Evolutionary conservation across 2,888 invertebrate genomes (phyloP).

Genomic region (Harmothoe impar): DNA sequence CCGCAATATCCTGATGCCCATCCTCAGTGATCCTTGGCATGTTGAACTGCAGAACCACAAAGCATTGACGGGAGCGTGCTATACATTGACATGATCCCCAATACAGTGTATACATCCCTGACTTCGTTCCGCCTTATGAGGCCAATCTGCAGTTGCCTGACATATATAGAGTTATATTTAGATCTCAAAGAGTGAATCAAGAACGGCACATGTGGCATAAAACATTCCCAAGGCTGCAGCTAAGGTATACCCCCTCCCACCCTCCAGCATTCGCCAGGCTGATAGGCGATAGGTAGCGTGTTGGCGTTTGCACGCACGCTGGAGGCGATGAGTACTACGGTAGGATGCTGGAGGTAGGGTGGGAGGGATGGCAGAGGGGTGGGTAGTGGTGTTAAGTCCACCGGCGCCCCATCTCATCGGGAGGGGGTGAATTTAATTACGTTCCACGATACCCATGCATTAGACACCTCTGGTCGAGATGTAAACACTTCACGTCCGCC

Average conservation of each 20-base stretch:
- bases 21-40: background rate
- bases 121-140: background rate
- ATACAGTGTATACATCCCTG: background rate
- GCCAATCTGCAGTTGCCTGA: background rate
- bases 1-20: background rate
- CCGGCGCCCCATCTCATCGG: background rate
- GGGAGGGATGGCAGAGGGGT: background rate
- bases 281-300: background rate
- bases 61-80: background rate
- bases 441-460: constrained; percentile 3
- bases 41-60: background rate
- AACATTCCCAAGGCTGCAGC: background rate
- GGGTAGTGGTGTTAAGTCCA: background rate
- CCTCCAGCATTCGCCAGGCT: too few species aligned
- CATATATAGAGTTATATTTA: background rate
- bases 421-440: background rate
- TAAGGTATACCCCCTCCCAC: background rate
- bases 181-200: background rate
- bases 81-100: too few species aligned
- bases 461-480: constrained; percentile 12
- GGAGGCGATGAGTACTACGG: too few species aligned
- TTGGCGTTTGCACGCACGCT: background rate
- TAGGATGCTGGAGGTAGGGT: too few species aligned
- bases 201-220: background rate
- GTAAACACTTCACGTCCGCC: background rate